These are phyloP conservation scores for Montipora capitata DNA, from an alignment of 92 coral and sea anemone genomes.

Conservation along the genomic window DNA sequence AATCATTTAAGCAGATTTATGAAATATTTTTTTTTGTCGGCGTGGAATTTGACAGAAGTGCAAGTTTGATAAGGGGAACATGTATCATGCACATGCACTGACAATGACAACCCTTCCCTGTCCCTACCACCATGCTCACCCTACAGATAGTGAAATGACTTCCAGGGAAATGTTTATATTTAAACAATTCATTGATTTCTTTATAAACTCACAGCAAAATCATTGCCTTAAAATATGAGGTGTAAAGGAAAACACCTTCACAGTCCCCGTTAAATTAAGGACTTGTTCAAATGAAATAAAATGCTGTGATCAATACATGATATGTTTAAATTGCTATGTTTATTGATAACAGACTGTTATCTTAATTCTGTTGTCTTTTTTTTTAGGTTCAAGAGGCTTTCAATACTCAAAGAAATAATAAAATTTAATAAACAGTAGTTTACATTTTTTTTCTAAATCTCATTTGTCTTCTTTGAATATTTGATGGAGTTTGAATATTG, in stretches of 20 bases:
- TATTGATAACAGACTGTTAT: background rate
- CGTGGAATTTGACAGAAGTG: constrained; percentile 9
- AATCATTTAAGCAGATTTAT: background rate
- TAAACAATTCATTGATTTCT: no score
- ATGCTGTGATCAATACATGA: background rate
- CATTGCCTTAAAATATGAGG: background rate
- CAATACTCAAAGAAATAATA: background rate
- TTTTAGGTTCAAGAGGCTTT: background rate
- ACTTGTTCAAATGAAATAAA: constrained; percentile 1
- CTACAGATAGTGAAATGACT: no score
- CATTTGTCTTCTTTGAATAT: constrained; percentile 4
- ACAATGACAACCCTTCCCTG: no score
- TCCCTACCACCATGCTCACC: no score
- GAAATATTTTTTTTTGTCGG: background rate
- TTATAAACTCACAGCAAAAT: background rate
- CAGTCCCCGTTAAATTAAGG: background rate
- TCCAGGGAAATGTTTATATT: no score
- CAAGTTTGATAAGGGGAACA: background rate
- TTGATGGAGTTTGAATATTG: background rate
- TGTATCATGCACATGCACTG: background rate
- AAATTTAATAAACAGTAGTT: background rate
- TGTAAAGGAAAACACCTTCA: background rate
- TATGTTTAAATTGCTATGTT: background rate
- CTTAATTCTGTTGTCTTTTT: background rate
- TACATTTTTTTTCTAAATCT: background rate